Evolutionary conservation across 2,888 invertebrate genomes (phyloP).

Genomic region (Tipula lateralis): DNA sequence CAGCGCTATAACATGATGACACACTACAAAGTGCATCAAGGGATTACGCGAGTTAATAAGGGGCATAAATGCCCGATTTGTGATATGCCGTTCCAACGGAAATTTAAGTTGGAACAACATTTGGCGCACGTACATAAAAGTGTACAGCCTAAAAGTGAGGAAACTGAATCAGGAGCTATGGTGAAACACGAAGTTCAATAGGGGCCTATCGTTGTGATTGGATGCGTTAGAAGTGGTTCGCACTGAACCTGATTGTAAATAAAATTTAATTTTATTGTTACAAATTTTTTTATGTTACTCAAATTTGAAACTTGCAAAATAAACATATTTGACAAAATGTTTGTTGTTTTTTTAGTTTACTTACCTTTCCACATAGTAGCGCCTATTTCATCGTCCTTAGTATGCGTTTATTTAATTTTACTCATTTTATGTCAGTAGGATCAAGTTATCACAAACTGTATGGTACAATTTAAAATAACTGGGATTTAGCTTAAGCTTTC

Average conservation of each 20-base stretch:
- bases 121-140: constrained; percentile 28
- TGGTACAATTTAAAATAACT: too few relatives aligned
- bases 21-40: constrained; percentile 4
- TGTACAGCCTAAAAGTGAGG: background rate
- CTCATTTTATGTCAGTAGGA: too few relatives aligned
- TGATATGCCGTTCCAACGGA: background rate
- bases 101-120: constrained; percentile 27
- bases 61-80: constrained; percentile 2
- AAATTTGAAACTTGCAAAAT: too few relatives aligned
- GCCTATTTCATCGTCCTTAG: too few relatives aligned
- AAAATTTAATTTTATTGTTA: background rate
- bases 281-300: background rate
- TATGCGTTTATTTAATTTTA: too few relatives aligned
- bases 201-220: background rate
- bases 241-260: background rate
- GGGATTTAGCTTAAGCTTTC: too few relatives aligned
- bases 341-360: too few relatives aligned
- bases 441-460: too few relatives aligned
- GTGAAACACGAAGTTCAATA: background rate
- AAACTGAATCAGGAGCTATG: background rate
- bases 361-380: too few relatives aligned
- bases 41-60: background rate
- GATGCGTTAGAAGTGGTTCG: background rate
- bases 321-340: too few relatives aligned
- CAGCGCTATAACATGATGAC: constrained; percentile 32